These are phyloP conservation scores for Platyscapa corneri DNA, from an alignment of 1,140 invertebrate species.

Conservation along the genomic window DNA sequence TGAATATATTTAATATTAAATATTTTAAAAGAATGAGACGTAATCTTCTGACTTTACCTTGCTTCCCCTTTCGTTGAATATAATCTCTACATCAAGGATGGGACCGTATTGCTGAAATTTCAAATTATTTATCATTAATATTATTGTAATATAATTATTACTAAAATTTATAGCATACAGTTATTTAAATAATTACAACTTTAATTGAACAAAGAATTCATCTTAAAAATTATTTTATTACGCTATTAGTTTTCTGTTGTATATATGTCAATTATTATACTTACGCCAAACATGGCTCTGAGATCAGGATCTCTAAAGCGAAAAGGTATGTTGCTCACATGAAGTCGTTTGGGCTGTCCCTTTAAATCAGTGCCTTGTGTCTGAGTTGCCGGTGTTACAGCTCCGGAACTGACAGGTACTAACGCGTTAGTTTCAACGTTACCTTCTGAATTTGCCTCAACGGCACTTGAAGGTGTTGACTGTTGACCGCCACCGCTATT, in stretches of 20 bases:
- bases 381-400: constrained; percentile 72
- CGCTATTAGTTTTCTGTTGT: background rate
- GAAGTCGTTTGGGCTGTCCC: constrained; percentile 88
- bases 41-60: constrained; percentile 81
- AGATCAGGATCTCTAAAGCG: constrained; percentile 98
- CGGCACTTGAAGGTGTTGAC: constrained; percentile 62
- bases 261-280: constrained; percentile 67
- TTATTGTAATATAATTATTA: background rate
- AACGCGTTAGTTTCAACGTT: constrained; percentile 62
- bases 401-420: constrained; percentile 73
- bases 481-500: constrained; percentile 65
- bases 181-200: background rate
- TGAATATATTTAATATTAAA: background rate
- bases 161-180: background rate
- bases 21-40: background rate
- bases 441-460: constrained; percentile 66
- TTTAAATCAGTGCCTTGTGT: constrained; percentile 73
- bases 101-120: constrained; percentile 95
- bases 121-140: constrained; percentile 33
- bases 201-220: too few relatives aligned
- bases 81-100: constrained; percentile 99
- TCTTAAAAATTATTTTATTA: too few relatives aligned
- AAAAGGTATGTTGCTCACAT: constrained; percentile 99
- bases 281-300: constrained; percentile 97
- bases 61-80: constrained; percentile 99